A percentile compares a stretch with the other conserved stretches of the same genome.
These are phyloP conservation scores for Cetonia aurata DNA, from an alignment of 2,888 invertebrate species.

Conservation along the genomic window DNA sequence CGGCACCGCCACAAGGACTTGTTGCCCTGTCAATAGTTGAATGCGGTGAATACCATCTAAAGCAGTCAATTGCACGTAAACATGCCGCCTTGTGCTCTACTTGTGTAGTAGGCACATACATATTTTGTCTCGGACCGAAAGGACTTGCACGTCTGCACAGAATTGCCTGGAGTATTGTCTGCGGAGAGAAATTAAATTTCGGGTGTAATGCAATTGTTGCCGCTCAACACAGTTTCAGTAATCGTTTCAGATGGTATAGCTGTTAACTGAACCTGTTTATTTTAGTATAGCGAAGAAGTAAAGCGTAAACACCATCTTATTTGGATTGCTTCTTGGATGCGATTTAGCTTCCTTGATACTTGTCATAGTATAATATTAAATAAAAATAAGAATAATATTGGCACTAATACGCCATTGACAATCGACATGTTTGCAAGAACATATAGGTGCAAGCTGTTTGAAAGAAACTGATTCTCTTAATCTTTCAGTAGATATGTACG, in stretches of 20 bases:
- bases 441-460: too few species aligned
- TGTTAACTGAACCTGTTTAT: constrained; percentile 13
- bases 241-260: constrained; percentile 9
- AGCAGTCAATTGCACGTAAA: constrained; percentile 52
- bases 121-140: background rate
- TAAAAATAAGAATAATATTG: too few species aligned
- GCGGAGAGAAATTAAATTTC: constrained; percentile 24
- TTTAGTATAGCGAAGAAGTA: background rate
- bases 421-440: too few species aligned
- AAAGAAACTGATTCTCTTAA: too few species aligned
- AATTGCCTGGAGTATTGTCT: background rate
- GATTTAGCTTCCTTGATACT: background rate
- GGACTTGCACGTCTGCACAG: background rate
- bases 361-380: too few species aligned
- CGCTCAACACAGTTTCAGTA: background rate
- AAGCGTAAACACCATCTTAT: background rate
- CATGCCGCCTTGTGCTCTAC: constrained; percentile 47
- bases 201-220: constrained; percentile 24
- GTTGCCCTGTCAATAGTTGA: constrained; percentile 53
- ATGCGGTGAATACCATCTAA: constrained; percentile 52
- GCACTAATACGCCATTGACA: too few species aligned
- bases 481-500: too few species aligned
- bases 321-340: background rate
- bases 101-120: background rate
- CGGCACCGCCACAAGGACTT: constrained; percentile 51